These are phyloP conservation scores for Pelochelys cantorii DNA, from an alignment of 2,797 vertebrate genomes.

Conservation along the genomic window DNA sequence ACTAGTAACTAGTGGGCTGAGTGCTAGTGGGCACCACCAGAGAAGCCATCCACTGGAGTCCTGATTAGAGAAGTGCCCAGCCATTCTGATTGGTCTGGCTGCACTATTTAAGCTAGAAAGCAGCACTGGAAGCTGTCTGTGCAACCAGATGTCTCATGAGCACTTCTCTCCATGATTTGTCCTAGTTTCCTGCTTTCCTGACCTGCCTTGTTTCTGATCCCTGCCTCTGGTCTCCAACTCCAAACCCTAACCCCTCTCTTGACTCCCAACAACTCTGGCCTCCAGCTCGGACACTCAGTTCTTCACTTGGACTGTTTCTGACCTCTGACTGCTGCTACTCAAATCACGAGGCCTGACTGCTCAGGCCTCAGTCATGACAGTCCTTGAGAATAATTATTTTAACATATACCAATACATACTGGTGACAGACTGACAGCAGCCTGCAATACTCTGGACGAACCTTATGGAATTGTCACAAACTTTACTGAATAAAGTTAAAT, in stretches of 20 bases:
- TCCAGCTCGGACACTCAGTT: background rate
- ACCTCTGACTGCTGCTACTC: background rate
- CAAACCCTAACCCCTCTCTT: background rate
- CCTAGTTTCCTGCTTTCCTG: background rate
- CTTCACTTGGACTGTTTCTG: background rate
- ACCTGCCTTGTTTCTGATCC: background rate
- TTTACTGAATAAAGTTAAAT: background rate
- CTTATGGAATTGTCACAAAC: background rate
- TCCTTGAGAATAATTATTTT: background rate
- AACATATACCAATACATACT: background rate
- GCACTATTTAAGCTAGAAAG: background rate
- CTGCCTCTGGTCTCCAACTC: background rate
- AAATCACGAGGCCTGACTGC: background rate
- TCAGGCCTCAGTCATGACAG: background rate
- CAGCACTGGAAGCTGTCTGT: background rate
- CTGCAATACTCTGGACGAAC: background rate
- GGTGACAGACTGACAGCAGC: background rate
- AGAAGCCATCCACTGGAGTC: background rate
- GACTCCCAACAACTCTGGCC: background rate
- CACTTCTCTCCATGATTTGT: too few relatives aligned
- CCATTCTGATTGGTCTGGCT: background rate
- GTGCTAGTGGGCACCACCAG: background rate
- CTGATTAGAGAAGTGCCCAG: background rate
- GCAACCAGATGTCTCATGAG: background rate
- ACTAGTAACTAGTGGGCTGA: background rate